Evolutionary conservation across 2,888 invertebrate genomes (phyloP).

Genomic region (Monopis laevigella): DNA sequence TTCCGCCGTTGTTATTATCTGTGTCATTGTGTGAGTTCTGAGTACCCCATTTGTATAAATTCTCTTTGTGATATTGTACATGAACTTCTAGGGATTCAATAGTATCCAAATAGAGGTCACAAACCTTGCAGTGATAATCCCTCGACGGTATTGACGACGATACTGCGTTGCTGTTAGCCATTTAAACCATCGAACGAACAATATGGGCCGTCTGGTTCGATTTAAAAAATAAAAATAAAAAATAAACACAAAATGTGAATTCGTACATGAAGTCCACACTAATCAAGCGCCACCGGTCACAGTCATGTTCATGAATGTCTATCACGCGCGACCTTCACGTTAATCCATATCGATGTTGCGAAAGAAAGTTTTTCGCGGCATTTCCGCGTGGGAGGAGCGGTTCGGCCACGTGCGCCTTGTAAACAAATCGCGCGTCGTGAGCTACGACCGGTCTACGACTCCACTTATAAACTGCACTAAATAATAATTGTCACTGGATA

Average conservation of each 20-base stretch:
- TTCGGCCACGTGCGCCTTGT: constrained; percentile 45
- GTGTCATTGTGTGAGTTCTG: constrained; percentile 67
- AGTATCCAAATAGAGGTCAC: constrained; percentile 78
- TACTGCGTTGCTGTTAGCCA: constrained; percentile 63
- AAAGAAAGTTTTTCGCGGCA: constrained; percentile 64
- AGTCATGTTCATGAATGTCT: constrained; percentile 43
- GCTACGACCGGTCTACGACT: background rate
- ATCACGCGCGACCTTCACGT: constrained; percentile 32
- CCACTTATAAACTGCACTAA: background rate
- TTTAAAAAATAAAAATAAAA: constrained; percentile 61
- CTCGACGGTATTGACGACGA: constrained; percentile 66
- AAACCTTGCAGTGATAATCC: constrained; percentile 78
- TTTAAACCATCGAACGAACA: constrained; percentile 59
- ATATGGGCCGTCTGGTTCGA: constrained; percentile 60
- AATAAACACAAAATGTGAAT: constrained; percentile 46
- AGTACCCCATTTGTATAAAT: constrained; percentile 78
- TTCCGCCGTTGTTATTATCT: constrained; percentile 73
- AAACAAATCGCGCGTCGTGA: constrained; percentile 34
- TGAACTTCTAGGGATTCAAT: constrained; percentile 82
- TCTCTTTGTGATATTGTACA: constrained; percentile 82
- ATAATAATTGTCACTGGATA: background rate
- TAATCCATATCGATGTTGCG: constrained; percentile 47
- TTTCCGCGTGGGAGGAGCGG: constrained; percentile 44
- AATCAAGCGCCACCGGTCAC: constrained; percentile 51
- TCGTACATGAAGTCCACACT: constrained; percentile 51